These are phyloP conservation scores for Rhagium mordax DNA, from an alignment of 2,888 invertebrate genomes.

Conservation along the genomic window DNA sequence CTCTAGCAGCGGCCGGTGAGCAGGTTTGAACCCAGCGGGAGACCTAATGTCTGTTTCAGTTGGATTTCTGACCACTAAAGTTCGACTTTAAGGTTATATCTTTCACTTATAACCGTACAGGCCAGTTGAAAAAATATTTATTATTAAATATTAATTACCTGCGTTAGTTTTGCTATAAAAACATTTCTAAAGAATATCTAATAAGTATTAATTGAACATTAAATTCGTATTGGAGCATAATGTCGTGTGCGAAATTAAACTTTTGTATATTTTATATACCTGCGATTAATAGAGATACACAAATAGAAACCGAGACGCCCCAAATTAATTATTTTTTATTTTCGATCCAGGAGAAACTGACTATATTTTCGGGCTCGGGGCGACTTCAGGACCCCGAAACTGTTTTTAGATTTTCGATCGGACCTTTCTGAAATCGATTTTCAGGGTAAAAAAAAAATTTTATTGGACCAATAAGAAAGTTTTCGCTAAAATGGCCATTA, in stretches of 20 bases:
- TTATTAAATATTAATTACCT: slow-evolving; percentile 26
- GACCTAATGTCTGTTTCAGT: slow-evolving; percentile 47
- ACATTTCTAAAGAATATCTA: neutral
- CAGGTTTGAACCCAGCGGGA: slow-evolving; percentile 49
- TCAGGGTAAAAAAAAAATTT: too few relatives aligned
- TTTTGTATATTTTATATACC: neutral
- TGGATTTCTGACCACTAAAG: slow-evolving; percentile 37
- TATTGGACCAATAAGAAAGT: too few relatives aligned
- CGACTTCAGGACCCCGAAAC: too few relatives aligned
- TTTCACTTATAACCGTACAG: neutral
- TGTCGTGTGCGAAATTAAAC: neutral
- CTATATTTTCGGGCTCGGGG: too few relatives aligned
- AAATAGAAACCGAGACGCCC: too few relatives aligned
- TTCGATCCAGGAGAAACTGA: too few relatives aligned
- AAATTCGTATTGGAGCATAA: neutral
- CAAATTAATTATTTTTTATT: too few relatives aligned
- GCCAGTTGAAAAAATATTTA: slow-evolving; percentile 1
- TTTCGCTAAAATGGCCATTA: too few relatives aligned
- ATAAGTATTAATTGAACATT: slow-evolving; percentile 4
- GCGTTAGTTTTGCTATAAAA: slow-evolving; percentile 1
- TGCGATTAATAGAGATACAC: neutral
- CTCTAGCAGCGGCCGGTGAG: slow-evolving; percentile 40
- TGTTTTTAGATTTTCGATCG: too few relatives aligned
- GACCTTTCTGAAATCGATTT: too few relatives aligned
- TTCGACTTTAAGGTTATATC: slow-evolving; percentile 11